These are phyloP conservation scores for Hystrix brachyura DNA, from an alignment of 2,113 vertebrate species.

Conservation along the genomic window DNA sequence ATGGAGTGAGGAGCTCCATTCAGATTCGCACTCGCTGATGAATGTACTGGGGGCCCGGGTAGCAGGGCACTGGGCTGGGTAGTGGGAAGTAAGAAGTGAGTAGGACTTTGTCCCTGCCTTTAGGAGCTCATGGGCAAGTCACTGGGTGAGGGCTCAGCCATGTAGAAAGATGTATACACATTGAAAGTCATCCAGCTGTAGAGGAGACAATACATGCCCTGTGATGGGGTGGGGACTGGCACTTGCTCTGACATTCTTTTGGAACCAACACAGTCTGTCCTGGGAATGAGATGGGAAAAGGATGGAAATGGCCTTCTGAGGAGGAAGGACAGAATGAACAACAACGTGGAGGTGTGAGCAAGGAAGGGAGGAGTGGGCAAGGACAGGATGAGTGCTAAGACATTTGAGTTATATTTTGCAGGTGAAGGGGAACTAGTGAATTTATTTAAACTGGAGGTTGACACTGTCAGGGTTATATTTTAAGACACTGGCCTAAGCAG, in stretches of 20 bases:
- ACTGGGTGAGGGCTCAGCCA: neutral
- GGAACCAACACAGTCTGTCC: neutral
- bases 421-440: neutral
- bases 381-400: neutral
- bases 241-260: constrained; percentile 5
- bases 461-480: neutral
- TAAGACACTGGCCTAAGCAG: neutral
- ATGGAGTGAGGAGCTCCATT: neutral
- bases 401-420: neutral
- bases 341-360: neutral
- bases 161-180: neutral
- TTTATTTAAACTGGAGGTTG: neutral
- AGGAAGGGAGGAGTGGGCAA: neutral
- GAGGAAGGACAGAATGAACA: neutral
- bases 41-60: neutral
- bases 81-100: neutral
- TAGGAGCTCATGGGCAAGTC: neutral
- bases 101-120: neutral
- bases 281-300: neutral
- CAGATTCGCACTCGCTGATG: neutral
- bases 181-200: neutral
- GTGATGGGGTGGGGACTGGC: neutral
- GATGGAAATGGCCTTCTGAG: neutral
- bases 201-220: neutral
- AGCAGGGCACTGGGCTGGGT: neutral